Evolutionary conservation across 2,113 vertebrate species (phyloP).

Genomic region (Hystrix cristata): DNA sequence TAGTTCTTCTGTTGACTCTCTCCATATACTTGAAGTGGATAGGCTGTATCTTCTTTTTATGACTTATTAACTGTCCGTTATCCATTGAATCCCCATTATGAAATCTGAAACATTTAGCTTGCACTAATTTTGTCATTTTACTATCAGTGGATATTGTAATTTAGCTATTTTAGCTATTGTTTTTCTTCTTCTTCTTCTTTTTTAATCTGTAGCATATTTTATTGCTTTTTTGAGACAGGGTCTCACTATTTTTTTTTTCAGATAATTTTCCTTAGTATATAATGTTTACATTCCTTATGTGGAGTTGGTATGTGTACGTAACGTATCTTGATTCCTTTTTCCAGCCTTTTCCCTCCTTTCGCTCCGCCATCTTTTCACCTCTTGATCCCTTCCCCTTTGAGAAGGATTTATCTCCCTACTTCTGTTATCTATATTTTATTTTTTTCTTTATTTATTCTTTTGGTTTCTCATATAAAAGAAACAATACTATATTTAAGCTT

Average conservation of each 20-base stretch:
- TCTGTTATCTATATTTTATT: not conserved
- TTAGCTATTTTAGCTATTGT: not conserved
- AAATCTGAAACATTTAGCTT: constrained; percentile 27
- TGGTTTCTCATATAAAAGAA: not conserved
- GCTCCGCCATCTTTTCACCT: not conserved
- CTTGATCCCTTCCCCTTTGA: not conserved
- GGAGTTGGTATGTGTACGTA: not conserved
- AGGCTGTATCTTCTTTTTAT: not conserved
- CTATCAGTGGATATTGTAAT: not conserved
- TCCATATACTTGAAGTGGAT: not conserved
- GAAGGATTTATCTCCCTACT: not conserved
- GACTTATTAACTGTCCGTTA: not conserved
- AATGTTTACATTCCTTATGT: not conserved
- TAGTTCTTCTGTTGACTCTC: not conserved
- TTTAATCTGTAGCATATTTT: constrained; percentile 27
- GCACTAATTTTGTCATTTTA: not conserved
- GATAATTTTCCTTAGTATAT: not conserved
- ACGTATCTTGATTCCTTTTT: not conserved
- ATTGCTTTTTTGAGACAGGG: not conserved
- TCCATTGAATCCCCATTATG: not conserved
- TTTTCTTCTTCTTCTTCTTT: not conserved
- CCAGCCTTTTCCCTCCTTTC: not conserved
- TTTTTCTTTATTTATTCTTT: not conserved
- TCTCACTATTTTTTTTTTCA: not conserved
- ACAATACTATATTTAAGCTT: not conserved